A percentile compares a stretch with the other conserved stretches of the same genome.
phyloP scores from a whole-genome alignment of 2,888 invertebrate genomes.

The Schizotus pectinicornis region DNA sequence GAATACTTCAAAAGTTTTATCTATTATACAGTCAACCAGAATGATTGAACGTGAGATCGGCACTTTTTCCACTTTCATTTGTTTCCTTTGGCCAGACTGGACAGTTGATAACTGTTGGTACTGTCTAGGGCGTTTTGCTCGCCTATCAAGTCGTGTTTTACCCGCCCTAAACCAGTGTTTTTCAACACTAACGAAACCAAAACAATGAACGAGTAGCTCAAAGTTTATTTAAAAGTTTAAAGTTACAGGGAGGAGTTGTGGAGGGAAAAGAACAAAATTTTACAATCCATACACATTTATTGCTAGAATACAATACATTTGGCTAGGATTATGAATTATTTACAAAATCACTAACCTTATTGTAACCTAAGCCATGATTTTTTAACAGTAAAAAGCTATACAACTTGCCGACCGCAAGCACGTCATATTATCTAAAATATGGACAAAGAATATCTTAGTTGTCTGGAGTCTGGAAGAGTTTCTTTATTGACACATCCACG shows the following conservation, averaged over 20 bases:
- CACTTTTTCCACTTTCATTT: no score
- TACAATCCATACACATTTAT: conserved; percentile 37
- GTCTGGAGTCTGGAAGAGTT: conserved; percentile 14
- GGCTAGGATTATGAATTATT: conserved; percentile 43
- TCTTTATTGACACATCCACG: neutral
- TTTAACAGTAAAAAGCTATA: conserved; percentile 38
- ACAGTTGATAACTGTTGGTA: no score
- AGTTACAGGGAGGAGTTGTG: neutral
- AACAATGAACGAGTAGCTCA: no score
- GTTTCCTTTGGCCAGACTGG: no score
- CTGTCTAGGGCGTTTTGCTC: no score
- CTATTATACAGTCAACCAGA: no score
- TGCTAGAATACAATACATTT: conserved; percentile 40
- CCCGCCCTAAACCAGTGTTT: no score
- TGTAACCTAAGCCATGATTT: conserved; percentile 29
- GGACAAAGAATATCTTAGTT: conserved; percentile 6
- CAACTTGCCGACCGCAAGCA: conserved; percentile 22
- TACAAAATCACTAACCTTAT: conserved; percentile 43
- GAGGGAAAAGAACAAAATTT: neutral
- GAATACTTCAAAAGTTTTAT: no score
- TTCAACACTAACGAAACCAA: no score
- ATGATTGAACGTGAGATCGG: no score
- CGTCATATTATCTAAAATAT: conserved; percentile 7
- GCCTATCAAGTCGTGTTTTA: no score
- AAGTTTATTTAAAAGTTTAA: no score